These are phyloP conservation scores for Bryconaethiops microstoma DNA, from an alignment of 2,797 vertebrate genomes.

Conservation along the genomic window DNA sequence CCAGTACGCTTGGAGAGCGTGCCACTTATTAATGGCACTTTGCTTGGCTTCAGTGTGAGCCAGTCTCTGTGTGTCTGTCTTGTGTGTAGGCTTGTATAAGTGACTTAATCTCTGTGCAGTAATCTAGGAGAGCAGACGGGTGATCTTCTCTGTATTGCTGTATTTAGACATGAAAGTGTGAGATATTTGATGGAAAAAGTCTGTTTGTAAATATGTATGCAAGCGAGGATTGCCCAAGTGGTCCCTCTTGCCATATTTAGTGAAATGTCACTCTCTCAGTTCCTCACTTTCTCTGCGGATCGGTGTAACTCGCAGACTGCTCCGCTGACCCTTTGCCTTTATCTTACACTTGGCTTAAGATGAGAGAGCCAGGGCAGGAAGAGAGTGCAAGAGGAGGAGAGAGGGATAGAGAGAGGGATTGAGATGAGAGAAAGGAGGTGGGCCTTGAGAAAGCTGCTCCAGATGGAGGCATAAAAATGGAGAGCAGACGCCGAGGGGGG, in stretches of 20 bases:
- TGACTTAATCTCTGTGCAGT: not conserved
- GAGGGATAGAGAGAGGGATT: conserved; percentile 31
- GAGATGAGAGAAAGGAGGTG: conserved; percentile 36
- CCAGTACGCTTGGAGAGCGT: not conserved
- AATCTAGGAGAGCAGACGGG: not conserved
- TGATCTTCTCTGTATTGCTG: not conserved
- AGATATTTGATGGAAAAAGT: not conserved
- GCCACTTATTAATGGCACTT: not conserved
- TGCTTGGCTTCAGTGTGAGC: not conserved
- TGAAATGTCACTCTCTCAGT: conserved; percentile 24
- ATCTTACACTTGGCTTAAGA: conserved; percentile 62
- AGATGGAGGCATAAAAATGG: conserved; percentile 34
- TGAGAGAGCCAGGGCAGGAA: conserved; percentile 60
- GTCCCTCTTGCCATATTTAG: not conserved
- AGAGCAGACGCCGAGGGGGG: conserved; percentile 1
- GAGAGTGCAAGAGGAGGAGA: conserved; percentile 40
- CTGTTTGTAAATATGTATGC: conserved; percentile 9
- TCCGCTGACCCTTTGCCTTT: conserved; percentile 34
- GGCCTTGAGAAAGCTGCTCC: conserved; percentile 23
- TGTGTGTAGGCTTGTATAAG: not conserved
- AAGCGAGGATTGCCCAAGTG: not conserved
- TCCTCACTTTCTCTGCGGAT: not conserved
- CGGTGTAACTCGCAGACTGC: conserved; percentile 23
- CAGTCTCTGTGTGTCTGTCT: not conserved
- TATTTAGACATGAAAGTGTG: not conserved